phyloP scores from a whole-genome alignment of 2,888 invertebrate species.

The Exocentrus adspersus region DNA sequence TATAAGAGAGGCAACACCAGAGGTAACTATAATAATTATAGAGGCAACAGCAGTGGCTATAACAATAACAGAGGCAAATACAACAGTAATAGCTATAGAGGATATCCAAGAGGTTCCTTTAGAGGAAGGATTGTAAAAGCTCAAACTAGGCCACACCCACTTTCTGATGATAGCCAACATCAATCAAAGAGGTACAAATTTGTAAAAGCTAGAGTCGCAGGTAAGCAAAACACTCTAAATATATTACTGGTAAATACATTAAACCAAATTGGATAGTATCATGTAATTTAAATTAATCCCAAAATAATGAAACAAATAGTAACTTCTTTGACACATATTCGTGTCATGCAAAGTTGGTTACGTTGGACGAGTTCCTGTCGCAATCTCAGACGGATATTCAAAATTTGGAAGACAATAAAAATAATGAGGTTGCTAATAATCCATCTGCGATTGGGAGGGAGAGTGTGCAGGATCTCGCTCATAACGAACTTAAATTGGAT shows the following conservation, averaged over 20 bases:
- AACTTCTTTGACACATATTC: background rate
- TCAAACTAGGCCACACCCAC: too few relatives aligned
- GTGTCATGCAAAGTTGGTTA: background rate
- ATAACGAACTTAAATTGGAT: background rate
- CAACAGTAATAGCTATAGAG: too few relatives aligned
- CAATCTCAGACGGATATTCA: conserved; percentile 18
- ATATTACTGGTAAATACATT: background rate
- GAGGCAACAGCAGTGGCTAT: too few relatives aligned
- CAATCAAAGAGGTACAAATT: too few relatives aligned
- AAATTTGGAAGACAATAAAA: conserved; percentile 2
- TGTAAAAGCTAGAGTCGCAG: too few relatives aligned
- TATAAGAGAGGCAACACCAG: too few relatives aligned
- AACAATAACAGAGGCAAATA: too few relatives aligned
- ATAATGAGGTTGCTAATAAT: background rate
- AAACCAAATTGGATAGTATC: conserved; percentile 14
- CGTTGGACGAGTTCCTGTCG: conserved; percentile 28
- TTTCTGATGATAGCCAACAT: too few relatives aligned
- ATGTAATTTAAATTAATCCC: background rate
- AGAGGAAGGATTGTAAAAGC: too few relatives aligned
- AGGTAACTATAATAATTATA: too few relatives aligned
- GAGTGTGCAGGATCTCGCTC: background rate
- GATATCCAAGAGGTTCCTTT: too few relatives aligned
- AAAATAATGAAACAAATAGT: background rate
- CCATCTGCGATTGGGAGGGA: background rate
- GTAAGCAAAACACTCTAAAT: background rate